Percentiles rank a stretch among this genome's conserved stretches.
Conservation (phyloP, 2,888 invertebrate genomes). For the Metalampra italica region DNA sequence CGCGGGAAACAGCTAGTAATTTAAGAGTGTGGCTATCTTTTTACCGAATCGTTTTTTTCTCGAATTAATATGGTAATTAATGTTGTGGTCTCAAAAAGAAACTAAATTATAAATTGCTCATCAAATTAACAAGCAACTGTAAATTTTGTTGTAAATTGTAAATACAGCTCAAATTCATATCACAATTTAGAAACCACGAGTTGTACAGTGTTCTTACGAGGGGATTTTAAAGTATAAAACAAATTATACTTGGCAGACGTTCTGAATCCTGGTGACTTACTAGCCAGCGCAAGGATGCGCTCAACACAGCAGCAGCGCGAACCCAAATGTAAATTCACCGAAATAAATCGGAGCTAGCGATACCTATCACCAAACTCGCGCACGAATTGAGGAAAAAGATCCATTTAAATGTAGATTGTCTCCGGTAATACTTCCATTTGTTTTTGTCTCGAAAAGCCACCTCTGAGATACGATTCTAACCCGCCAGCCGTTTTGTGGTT, state of each 20-base stretch:
- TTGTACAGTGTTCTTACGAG: too few species aligned
- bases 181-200: too few species aligned
- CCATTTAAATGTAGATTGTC: constrained; percentile 78
- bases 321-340: constrained; percentile 61
- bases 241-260: not conserved
- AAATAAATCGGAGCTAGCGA: constrained; percentile 70
- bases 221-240: not conserved
- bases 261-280: not conserved
- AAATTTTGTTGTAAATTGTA: too few species aligned
- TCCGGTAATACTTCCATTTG: constrained; percentile 76
- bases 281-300: not conserved
- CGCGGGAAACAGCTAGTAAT: too few species aligned
- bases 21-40: too few species aligned
- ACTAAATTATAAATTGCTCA: too few species aligned
- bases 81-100: too few species aligned
- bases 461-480: constrained; percentile 57
- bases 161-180: too few species aligned
- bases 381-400: constrained; percentile 75
- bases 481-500: constrained; percentile 54
- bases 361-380: constrained; percentile 72
- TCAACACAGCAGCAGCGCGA: constrained; percentile 15
- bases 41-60: too few species aligned
- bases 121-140: too few species aligned
- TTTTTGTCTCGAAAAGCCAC: constrained; percentile 67
- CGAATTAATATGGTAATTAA: too few species aligned